These are phyloP conservation scores for Pseudococcus jackbeardsleyi DNA, from an alignment of 2,888 invertebrate genomes.

Conservation along the genomic window DNA sequence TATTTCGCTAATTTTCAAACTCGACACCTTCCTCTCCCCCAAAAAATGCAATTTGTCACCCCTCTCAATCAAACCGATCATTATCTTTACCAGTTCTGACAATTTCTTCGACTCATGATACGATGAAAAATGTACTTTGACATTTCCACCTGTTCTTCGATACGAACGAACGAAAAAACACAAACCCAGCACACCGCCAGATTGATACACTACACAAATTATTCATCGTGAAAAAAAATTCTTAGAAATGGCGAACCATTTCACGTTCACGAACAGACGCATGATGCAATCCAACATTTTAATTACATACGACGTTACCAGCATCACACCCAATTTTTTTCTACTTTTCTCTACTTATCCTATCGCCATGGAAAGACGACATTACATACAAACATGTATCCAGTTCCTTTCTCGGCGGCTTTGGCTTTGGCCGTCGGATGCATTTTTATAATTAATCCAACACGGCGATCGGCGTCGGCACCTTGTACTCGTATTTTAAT, in stretches of 20 bases:
- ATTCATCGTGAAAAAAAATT: background rate
- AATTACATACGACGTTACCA: background rate
- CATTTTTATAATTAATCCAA: conserved; percentile 2
- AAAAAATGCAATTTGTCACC: too few relatives aligned
- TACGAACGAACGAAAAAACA: too few relatives aligned
- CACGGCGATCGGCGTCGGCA: background rate
- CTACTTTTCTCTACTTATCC: background rate
- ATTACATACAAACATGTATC: background rate
- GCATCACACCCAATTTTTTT: background rate
- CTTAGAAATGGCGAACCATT: background rate
- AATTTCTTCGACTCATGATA: too few relatives aligned
- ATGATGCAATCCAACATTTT: background rate
- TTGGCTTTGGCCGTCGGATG: background rate
- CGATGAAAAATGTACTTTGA: too few relatives aligned
- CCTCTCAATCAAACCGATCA: too few relatives aligned
- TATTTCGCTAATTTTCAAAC: too few relatives aligned
- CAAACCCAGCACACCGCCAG: too few relatives aligned
- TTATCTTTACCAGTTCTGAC: too few relatives aligned
- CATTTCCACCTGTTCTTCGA: too few relatives aligned
- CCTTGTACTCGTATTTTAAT: background rate
- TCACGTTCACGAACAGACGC: background rate
- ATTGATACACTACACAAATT: too few relatives aligned
- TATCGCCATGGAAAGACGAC: too few relatives aligned
- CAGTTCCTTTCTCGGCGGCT: background rate
- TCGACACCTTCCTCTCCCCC: too few relatives aligned